phyloP scores from a whole-genome alignment of 2,888 invertebrate genomes.

The Cyrtodaria siliqua region DNA sequence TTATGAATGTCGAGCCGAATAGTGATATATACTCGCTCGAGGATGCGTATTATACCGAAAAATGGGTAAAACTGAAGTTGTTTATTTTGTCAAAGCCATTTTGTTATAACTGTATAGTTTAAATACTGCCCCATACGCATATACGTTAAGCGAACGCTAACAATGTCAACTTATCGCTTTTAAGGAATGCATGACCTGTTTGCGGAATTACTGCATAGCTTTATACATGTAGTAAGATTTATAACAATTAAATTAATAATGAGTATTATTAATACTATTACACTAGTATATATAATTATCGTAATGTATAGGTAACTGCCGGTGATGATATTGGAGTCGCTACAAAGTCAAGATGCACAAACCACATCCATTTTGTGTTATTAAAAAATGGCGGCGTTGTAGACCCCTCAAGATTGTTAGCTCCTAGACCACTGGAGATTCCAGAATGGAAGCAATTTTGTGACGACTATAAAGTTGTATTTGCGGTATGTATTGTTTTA shows the following conservation, averaged over 20 bases:
- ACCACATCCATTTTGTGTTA: conserved; percentile 75
- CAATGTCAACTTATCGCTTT: too few species aligned
- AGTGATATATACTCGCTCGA: conserved; percentile 45
- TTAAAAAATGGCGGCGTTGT: conserved; percentile 49
- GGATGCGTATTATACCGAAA: conserved; percentile 42
- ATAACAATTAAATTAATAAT: too few species aligned
- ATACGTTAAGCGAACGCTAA: too few species aligned
- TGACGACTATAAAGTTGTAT: conserved; percentile 48
- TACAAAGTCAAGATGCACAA: conserved; percentile 49
- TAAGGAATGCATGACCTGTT: too few species aligned
- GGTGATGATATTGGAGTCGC: conserved; percentile 71
- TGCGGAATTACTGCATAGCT: too few species aligned
- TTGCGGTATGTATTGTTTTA: too few species aligned
- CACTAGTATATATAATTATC: too few species aligned
- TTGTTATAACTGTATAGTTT: too few species aligned
- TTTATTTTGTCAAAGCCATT: too few species aligned
- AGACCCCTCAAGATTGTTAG: conserved; percentile 36
- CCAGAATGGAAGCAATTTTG: conserved; percentile 42
- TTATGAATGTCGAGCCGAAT: conserved; percentile 63
- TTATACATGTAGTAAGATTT: too few species aligned
- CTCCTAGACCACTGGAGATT: conserved; percentile 7
- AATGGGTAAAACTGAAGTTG: conserved; percentile 37
- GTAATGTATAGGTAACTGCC: conserved; percentile 71
- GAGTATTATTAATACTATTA: too few species aligned
- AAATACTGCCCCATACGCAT: too few species aligned